These are phyloP conservation scores for Slavum lentiscoides DNA, from an alignment of 2,888 invertebrate species.

Conservation along the genomic window DNA sequence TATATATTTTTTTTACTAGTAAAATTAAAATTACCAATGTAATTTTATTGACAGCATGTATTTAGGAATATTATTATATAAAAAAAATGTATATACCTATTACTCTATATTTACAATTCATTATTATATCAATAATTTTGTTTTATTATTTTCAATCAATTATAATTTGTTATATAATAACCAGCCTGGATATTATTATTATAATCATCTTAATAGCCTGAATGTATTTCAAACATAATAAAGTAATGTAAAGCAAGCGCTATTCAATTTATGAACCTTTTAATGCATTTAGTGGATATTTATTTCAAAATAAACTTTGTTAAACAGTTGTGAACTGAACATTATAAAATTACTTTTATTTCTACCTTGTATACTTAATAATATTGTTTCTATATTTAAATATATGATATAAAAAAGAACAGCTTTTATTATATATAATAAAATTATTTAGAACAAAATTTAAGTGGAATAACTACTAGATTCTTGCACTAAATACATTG, in stretches of 20 bases:
- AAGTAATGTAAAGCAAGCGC: not conserved
- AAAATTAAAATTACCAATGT: conserved; percentile 7
- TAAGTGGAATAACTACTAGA: no score
- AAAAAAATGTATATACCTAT: not conserved
- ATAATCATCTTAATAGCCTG: not conserved
- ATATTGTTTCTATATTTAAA: no score
- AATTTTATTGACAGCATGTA: not conserved
- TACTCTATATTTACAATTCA: not conserved
- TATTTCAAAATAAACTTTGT: no score
- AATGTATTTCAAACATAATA: not conserved
- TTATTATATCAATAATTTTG: not conserved
- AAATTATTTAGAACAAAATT: no score
- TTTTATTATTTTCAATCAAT: not conserved
- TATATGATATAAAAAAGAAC: no score
- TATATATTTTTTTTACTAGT: not conserved
- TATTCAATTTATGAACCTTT: no score
- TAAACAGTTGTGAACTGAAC: no score
- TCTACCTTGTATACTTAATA: no score
- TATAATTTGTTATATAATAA: not conserved
- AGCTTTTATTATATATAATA: no score
- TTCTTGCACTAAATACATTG: no score
- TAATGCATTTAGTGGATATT: no score
- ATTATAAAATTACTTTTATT: no score
- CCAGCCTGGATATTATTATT: not conserved
- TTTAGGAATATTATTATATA: not conserved